Evolutionary conservation across 30 jellyfish, hydroid and myxozoan genomes (phyloP), one percentile per base, ranked within the genome.

Genomic region (Cassiopea andromeda): DNA sequence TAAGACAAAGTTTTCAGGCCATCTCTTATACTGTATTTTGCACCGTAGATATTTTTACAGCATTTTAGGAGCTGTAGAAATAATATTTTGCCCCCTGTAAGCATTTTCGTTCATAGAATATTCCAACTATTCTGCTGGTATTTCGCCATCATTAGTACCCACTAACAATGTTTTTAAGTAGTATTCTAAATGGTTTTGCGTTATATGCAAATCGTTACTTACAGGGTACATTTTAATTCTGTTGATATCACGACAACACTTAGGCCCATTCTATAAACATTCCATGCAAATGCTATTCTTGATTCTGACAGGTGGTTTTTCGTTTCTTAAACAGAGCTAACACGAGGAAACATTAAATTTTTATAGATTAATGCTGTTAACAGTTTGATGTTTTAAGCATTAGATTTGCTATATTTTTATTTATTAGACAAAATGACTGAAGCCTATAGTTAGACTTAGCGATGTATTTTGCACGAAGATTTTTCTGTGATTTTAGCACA

Each of bases 401-500:
- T 46, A 8, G 8, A 16, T 70, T 70, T 70, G 79, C 79, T 70
- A 70, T 70, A 70, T 70, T 70, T 70, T 70, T 70, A 70, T 70
- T 70, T 70, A 70, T 70, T 70, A 12, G 79, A 14, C 2, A 4
- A 8, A 70, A n/a, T 50, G n/a, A 70, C 38, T 70, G 79, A 70
- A 14, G 54, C 27, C n/a, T 50, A 1, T 19, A 70, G 27, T 70
- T 70, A 70, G 79, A 70, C 79, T 14, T 27, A 70, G 79, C 54
- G n/a, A 19, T 7, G 50, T 70, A 70, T 43, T 70, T 70, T 70
- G 79, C 79, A 70, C 79, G 54, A 70, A 54, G 27, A 70, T 70
- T 70, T 70, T 70, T 19, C 75, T 77, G 86, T 77, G 86, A 77
- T 77, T 77, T 77, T 77, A 77, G 86, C 86, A 77, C 86, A 10